These are phyloP conservation scores for Linnaemya vulpina DNA, from an alignment of 2,888 invertebrate genomes.

Conservation along the genomic window DNA sequence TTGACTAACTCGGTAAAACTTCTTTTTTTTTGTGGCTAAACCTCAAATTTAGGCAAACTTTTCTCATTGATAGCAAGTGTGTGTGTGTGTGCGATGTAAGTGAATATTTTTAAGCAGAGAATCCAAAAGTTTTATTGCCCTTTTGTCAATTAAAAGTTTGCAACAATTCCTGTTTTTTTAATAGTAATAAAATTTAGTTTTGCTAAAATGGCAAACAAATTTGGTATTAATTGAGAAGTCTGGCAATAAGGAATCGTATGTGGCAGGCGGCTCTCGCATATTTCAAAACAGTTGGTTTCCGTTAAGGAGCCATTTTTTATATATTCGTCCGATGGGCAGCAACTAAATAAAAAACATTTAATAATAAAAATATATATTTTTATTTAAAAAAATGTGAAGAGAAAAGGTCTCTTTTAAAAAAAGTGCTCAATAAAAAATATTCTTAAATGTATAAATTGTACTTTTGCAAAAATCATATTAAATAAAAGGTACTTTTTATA, in stretches of 20 bases:
- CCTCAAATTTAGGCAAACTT: conserved; percentile 25
- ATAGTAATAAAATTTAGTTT: neutral
- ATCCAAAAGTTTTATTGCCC: conserved; percentile 18
- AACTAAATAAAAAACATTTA: too few species aligned
- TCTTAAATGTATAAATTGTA: too few species aligned
- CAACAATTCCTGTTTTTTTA: conserved; percentile 3
- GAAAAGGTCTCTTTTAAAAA: too few species aligned
- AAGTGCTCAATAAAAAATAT: too few species aligned
- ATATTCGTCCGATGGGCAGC: too few species aligned
- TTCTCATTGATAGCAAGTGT: neutral
- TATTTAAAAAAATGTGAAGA: too few species aligned
- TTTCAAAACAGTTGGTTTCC: too few species aligned
- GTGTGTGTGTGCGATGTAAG: neutral
- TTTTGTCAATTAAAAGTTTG: conserved; percentile 18
- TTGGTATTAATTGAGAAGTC: neutral
- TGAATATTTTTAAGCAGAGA: neutral
- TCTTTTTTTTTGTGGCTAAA: conserved; percentile 8
- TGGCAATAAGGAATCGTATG: neutral
- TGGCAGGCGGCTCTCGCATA: too few species aligned
- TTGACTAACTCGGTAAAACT: neutral
- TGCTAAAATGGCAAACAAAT: neutral
- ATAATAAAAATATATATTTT: too few species aligned
- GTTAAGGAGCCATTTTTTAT: too few species aligned
- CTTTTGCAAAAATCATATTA: too few species aligned
- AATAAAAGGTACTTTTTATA: neutral